Evolutionary conservation across 1,140 invertebrate species (phyloP), one percentile per base, ranked within the genome.

Genomic region (Pollicipes pollicipes): DNA sequence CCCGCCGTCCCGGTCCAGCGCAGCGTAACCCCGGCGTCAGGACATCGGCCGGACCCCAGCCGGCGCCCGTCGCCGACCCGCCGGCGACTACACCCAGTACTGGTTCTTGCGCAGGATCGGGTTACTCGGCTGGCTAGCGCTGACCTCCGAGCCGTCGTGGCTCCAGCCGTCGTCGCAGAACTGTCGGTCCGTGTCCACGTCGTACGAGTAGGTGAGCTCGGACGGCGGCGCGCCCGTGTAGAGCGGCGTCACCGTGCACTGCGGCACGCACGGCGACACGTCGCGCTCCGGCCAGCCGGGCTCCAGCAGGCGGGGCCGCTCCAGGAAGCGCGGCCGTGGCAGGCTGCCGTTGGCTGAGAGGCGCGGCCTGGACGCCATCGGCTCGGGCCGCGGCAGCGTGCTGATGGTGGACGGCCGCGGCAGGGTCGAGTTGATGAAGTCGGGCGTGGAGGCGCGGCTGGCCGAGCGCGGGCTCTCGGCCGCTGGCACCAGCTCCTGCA

Each of bases 81-180:
- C n/a, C n/a, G n/a, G n/a, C n/a, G n/a, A n/a, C n/a, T n/a, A 78
- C 72, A 93, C 90, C 90, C 90, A 93, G 80, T 94, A 93, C 76
- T 94, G 90, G 82, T 94, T 93, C 77, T 90, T 85, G 72, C 90
- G 84, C 28, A 94, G 80, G 81, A 92, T 85, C 16, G 90, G 90
- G 80, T 90, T 90, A 63, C 83, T 83, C 30, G 85, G 10, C 10
- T 10, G 10, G 24, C 37, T 45, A 13, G 37, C 37, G 24, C 70
- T 74, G 37, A 69, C 68, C 16, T 72, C 71, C 10, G 37, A 24
- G 10, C 10, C 10, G 24, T 13, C 10, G 10, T 45, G 37, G 37
- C 24, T 45, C 10, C 37, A 45, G 10, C 10, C 24, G 37, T 45
- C 24, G 37, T 45, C 37, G 24, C 10, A 10, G 37, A 45, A 45